Evolutionary conservation across 1,140 invertebrate species (phyloP).

Genomic region (Brachionus koreanus): DNA sequence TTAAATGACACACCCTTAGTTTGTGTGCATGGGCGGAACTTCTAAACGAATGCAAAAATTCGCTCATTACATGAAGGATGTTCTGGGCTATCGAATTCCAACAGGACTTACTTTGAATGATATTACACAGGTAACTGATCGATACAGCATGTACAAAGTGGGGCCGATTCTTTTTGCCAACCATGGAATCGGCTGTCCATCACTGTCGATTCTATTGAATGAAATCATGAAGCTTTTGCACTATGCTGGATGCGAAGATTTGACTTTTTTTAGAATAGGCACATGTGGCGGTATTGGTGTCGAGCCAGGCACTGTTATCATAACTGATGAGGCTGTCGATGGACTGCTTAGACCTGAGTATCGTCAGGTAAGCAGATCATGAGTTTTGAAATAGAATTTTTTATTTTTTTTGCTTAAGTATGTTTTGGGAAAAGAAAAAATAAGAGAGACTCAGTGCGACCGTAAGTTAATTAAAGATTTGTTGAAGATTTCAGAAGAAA

Average conservation of each 20-base stretch:
- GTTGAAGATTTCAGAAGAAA: not conserved
- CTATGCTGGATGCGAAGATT: conserved; percentile 73
- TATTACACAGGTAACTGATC: conserved; percentile 80
- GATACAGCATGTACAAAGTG: conserved; percentile 96
- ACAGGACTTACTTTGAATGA: conserved; percentile 79
- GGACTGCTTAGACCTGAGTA: conserved; percentile 16
- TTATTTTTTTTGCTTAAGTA: not conserved
- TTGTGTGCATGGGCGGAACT: conserved; percentile 95
- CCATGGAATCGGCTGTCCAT: conserved; percentile 91
- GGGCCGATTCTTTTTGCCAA: conserved; percentile 84
- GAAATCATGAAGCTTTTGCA: conserved; percentile 90
- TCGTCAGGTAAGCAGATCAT: not conserved
- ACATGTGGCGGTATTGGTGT: conserved; percentile 86
- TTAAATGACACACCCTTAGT: conserved; percentile 61
- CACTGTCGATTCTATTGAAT: conserved; percentile 81
- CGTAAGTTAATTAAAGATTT: not conserved
- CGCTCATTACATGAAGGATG: conserved; percentile 79
- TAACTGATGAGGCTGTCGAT: conserved; percentile 80
- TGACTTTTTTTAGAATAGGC: conserved; percentile 83
- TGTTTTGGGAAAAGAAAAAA: conserved; percentile 33
- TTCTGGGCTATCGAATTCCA: conserved; percentile 81
- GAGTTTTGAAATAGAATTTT: not conserved
- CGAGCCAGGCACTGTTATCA: conserved; percentile 79
- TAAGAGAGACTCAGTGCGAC: conserved; percentile 38
- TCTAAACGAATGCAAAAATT: conserved; percentile 89